Conservation (phyloP, 1,140 invertebrate species). For the Drosophila saltans region DNA sequence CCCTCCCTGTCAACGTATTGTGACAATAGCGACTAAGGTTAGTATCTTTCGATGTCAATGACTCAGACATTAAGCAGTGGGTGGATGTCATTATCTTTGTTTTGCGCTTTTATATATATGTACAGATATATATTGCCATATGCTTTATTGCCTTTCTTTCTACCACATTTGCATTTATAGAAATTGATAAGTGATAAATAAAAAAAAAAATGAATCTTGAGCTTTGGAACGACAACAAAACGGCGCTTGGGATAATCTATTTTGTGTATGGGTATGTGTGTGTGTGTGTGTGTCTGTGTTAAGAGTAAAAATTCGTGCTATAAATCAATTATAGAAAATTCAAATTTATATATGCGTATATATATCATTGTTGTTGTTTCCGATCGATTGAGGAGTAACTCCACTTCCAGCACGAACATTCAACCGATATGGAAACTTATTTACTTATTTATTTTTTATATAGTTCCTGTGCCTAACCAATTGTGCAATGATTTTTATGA, state of each 20-base stretch:
- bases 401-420: slow-evolving; percentile 26
- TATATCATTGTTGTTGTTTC: background rate
- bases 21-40: slow-evolving; percentile 51
- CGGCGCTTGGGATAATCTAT: slow-evolving; percentile 4
- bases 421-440: slow-evolving; percentile 62
- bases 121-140: background rate
- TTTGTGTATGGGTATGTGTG: background rate
- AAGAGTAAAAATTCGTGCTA: slow-evolving; percentile 55
- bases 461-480: slow-evolving; percentile 26
- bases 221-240: slow-evolving; percentile 7
- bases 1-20: slow-evolving; percentile 5
- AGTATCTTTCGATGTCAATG: slow-evolving; percentile 67
- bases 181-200: slow-evolving; percentile 6
- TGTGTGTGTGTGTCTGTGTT: background rate
- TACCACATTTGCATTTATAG: slow-evolving; percentile 5
- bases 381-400: slow-evolving; percentile 24
- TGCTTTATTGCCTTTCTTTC: slow-evolving; percentile 9
- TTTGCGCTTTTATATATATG: slow-evolving; percentile 3
- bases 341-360: background rate
- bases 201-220: slow-evolving; percentile 4
- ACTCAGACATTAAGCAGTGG: slow-evolving; percentile 39
- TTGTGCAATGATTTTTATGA: slow-evolving; percentile 45
- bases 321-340: slow-evolving; percentile 61
- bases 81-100: slow-evolving; percentile 12
- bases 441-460: slow-evolving; percentile 18